phyloP scores from a whole-genome alignment of 2,113 vertebrate species.

The Otocyon megalotis region DNA sequence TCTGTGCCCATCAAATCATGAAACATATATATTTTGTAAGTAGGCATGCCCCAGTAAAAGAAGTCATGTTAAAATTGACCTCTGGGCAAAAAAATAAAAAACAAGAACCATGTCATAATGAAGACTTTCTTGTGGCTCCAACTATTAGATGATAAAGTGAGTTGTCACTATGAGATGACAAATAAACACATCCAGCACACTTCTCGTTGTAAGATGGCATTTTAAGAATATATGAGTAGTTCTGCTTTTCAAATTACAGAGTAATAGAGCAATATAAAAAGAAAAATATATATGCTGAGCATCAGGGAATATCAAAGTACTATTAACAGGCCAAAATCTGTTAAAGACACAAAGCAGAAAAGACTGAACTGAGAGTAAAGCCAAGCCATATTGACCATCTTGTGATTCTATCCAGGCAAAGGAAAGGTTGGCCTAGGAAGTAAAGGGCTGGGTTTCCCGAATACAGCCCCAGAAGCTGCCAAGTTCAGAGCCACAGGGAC shows the following conservation, averaged over 20 bases:
- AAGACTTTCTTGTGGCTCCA: background rate
- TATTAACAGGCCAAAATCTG: background rate
- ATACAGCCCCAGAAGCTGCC: background rate
- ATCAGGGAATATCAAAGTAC: background rate
- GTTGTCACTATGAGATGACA: background rate
- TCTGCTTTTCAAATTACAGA: slow-evolving; percentile 32
- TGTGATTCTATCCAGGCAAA: background rate
- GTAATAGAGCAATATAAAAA: slow-evolving; percentile 21
- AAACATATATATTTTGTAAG: background rate
- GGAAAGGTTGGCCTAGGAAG: background rate
- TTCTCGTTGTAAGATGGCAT: background rate
- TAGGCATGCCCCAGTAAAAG: background rate
- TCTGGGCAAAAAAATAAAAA: background rate
- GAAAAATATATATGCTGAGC: background rate
- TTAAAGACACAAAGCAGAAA: slow-evolving; percentile 48
- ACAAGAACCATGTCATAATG: background rate
- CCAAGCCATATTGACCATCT: background rate
- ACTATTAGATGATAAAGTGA: background rate
- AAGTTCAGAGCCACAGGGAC: background rate
- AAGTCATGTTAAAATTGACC: background rate
- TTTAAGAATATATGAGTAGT: background rate
- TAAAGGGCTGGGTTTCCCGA: background rate
- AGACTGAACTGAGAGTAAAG: background rate
- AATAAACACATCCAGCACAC: background rate
- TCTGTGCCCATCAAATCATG: background rate